Evolutionary conservation across 2,797 vertebrate genomes (phyloP).

Genomic region (Dryobates pubescens): DNA sequence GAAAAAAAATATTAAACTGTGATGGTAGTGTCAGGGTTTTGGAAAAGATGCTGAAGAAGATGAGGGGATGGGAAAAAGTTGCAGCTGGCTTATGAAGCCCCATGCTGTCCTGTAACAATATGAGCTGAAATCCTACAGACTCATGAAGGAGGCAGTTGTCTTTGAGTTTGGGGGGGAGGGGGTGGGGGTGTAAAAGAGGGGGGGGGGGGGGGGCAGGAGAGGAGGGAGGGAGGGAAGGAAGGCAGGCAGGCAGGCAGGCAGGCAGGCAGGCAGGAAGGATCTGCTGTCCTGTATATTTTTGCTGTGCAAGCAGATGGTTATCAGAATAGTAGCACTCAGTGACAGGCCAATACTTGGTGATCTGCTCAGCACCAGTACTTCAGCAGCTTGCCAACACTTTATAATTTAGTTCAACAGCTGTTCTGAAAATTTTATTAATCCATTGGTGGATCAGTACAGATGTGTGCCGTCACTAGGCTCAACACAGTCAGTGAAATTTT

Average conservation of each 20-base stretch:
- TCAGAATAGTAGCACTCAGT: background rate
- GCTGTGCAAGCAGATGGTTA: background rate
- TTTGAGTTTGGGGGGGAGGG: background rate
- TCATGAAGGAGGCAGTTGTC: background rate
- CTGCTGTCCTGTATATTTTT: background rate
- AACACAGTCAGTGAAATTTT: rapidly evolving
- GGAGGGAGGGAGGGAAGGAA: too few species aligned
- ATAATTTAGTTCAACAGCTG: background rate
- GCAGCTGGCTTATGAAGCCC: background rate
- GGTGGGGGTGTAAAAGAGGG: background rate
- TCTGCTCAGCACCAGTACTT: background rate
- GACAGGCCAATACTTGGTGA: background rate
- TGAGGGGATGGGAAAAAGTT: background rate
- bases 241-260: too few species aligned
- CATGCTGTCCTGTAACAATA: background rate
- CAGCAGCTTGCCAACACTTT: background rate
- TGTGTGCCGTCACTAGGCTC: background rate
- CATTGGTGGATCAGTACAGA: background rate
- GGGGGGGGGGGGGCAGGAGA: too few species aligned
- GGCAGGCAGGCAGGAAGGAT: background rate
- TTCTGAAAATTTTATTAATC: background rate
- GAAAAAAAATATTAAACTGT: background rate
- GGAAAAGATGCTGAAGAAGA: background rate
- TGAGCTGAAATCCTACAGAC: background rate
- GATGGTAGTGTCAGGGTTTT: background rate